A percentile compares a stretch with the other conserved stretches of the same genome.
These are phyloP conservation scores for Euleptes europaea DNA, from an alignment of 2,113 vertebrate genomes.

Conservation along the genomic window DNA sequence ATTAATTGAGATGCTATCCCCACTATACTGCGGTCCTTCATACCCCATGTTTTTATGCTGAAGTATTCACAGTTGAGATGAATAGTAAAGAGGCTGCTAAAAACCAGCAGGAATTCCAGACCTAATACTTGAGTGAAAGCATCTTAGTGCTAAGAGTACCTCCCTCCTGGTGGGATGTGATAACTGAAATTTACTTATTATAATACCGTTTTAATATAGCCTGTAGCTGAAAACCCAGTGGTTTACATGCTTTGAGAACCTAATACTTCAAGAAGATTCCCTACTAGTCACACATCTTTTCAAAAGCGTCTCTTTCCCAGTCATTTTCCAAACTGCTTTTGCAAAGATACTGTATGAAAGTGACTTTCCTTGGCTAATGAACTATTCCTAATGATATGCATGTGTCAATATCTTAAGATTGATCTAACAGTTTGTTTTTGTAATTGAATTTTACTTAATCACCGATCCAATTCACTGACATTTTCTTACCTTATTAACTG, in stretches of 20 bases:
- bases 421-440: conserved; percentile 25
- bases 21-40: too few relatives aligned
- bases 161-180: too few relatives aligned
- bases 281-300: not conserved
- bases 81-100: not conserved
- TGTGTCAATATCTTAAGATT: not conserved
- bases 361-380: not conserved
- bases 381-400: conserved; percentile 4
- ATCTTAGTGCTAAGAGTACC: too few relatives aligned
- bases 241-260: not conserved
- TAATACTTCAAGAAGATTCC: not conserved
- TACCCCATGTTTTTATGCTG: too few relatives aligned
- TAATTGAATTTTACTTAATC: conserved; percentile 16
- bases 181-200: too few relatives aligned
- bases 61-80: not conserved
- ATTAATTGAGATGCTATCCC: too few relatives aligned
- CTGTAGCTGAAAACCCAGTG: not conserved
- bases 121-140: not conserved
- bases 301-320: not conserved
- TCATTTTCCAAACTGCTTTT: not conserved
- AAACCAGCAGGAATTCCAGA: not conserved
- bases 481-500: not conserved
- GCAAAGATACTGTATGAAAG: not conserved
- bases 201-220: too few relatives aligned
- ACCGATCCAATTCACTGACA: conserved; percentile 2